Evolutionary conservation across 2,888 invertebrate species (phyloP), one percentile per base, ranked within the genome.

Genomic region (Thelaira solivaga): DNA sequence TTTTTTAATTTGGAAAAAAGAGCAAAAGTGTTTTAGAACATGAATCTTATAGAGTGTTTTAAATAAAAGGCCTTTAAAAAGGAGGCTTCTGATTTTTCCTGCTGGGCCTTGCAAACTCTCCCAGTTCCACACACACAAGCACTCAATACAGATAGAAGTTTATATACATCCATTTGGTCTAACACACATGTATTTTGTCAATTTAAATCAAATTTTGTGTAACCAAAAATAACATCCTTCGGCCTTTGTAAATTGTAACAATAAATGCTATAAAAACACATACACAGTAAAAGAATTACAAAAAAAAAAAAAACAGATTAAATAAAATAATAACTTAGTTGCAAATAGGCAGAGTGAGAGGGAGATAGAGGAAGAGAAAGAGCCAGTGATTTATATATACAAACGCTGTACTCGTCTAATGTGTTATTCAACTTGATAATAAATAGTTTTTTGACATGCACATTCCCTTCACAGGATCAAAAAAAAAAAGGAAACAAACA

Each of bases 201-300:
- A 61, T 65, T 71, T 59, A 76, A 76, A 71, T 76, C 65, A 65
- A 71, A 76, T 76, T 71, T 71, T 43, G 36, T 71, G 36, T 59
- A 61, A 67, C 53, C 67, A 45, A 67, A 64, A 72, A 67, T 29
- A 74, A 61, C 67, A 59, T 53, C 29, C 51, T 74, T 67, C 36
- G 51, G 64, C 16, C 41, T 41, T 6, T 31, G 34, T 31, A 64
- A 75, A 45, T 67, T 43, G 31, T 18, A 64, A 69, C 13, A 59
- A 43, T 20, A 65, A 39, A 39, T 57, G 45, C 16, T 11, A 20
- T 26, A 36, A 62, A 29, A 26, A 24, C 39, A 41, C 39, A 22
- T 13, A 18, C 24, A 26, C 3, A 11, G n/a, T 22, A 41, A 39
- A 2, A 29, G n/a, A 26, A 16, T 16, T n/a, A 11, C 16, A 8